phyloP scores from a whole-genome alignment of 2,797 vertebrate genomes.

The Etheostoma nigrum region DNA sequence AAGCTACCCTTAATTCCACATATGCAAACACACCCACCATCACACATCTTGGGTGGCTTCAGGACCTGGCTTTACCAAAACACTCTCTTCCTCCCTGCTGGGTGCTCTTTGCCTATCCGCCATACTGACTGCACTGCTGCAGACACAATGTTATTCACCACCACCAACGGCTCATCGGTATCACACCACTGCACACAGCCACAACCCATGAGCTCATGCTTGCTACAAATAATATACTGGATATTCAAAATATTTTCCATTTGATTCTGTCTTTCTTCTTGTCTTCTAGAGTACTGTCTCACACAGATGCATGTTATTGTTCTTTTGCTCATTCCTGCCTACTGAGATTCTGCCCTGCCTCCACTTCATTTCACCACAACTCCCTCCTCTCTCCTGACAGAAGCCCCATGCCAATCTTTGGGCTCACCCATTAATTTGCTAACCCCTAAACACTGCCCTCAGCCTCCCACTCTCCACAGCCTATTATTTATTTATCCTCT shows the following conservation, averaged over 20 bases:
- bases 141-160: conserved; percentile 47
- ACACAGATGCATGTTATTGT: conserved; percentile 42
- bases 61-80: conserved; percentile 32
- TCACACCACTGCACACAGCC: conserved; percentile 56
- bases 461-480: conserved; percentile 43
- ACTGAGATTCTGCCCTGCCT: conserved; percentile 10
- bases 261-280: not conserved
- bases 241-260: conserved; percentile 52
- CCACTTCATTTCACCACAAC: conserved; percentile 65
- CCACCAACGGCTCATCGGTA: conserved; percentile 51
- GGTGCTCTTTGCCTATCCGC: conserved; percentile 37
- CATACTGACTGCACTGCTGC: conserved; percentile 41
- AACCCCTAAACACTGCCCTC: conserved; percentile 58
- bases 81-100: conserved; percentile 41
- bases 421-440: conserved; percentile 71
- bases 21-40: conserved; percentile 18
- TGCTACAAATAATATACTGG: conserved; percentile 6
- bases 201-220: conserved; percentile 50
- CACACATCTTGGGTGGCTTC: conserved; percentile 48
- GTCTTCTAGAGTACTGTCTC: not conserved
- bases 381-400: conserved; percentile 48
- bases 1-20: conserved; percentile 51
- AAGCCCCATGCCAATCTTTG: conserved; percentile 47
- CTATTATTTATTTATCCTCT: conserved; percentile 66
- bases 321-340: conserved; percentile 22